Evolutionary conservation across 2,113 vertebrate genomes (phyloP), one percentile per base, ranked within the genome.

Genomic region (Xyrauchen texanus): DNA sequence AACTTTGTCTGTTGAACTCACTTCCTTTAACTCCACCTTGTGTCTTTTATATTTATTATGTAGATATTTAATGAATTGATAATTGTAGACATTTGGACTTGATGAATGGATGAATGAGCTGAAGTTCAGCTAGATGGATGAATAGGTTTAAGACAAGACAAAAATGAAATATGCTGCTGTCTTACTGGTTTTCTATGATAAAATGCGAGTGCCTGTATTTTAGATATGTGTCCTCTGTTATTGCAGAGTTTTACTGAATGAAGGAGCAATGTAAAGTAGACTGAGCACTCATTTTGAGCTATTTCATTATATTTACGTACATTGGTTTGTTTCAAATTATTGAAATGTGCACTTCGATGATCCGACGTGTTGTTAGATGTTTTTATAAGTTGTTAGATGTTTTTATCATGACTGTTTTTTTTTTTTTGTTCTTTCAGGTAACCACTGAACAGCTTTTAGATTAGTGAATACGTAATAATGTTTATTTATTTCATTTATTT

Each of bases 401-500:
- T 34, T 34, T 34, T 34, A 53, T 11, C 8, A 13, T 58, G 7
- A 13, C 6, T 1, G 12, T 13, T 58, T 5, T 0, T 58, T 2
- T n/a, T 5, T 15, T 58, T 58, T 5, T 15, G 10, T 45, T 1
- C 12, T 42, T 21, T 70, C 58, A 69, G 67, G 21, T 78, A 53
- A 53, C 15, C 5, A n/a, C 8, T 34, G 10, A 65, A 68, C 11
- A 52, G 7, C 49, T 53, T 46, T 45, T 45, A 45, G 67, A 71
- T 13, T 45, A 45, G 68, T 21, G 51, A 53, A 6, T 62, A 62
- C 49, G 47, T 57, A 76, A 68, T 81, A 55, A 75, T 46, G 44
- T 62, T 10, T 4, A 61, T 61, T 75, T 63, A 34, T 3, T 60
- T 46, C 1, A 34, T 65, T 62, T 61, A 15, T 45, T 73, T 75